These are phyloP conservation scores for Phoeniculus purpureus DNA, from an alignment of 2,797 vertebrate genomes.

Conservation along the genomic window DNA sequence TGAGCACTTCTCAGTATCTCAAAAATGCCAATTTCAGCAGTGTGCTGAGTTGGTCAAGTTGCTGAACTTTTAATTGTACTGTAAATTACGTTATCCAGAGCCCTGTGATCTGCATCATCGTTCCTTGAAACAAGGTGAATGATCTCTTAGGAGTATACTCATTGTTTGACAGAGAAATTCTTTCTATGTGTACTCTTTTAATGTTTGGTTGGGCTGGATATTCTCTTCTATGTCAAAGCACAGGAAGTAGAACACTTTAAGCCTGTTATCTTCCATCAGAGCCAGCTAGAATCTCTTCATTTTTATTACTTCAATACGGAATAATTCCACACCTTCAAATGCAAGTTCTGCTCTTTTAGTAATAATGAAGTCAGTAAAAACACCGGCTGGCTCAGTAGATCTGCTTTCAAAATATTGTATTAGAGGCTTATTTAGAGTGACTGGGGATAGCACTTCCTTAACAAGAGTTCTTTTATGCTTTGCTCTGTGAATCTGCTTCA, in stretches of 20 bases:
- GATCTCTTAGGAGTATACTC: background rate
- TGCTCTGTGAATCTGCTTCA: background rate
- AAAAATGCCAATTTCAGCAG: conserved; percentile 12
- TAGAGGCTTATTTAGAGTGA: background rate
- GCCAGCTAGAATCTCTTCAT: background rate
- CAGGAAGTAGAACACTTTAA: background rate
- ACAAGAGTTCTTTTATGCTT: background rate
- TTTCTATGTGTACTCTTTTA: background rate
- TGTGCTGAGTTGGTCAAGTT: background rate
- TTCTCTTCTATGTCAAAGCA: conserved; percentile 9
- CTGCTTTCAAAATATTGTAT: background rate
- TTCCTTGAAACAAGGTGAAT: background rate
- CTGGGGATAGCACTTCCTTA: background rate
- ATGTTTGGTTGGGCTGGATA: conserved; percentile 19
- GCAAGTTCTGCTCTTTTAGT: background rate
- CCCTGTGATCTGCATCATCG: background rate
- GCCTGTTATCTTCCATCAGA: background rate
- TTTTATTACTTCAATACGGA: conserved; percentile 4
- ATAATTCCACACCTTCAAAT: background rate
- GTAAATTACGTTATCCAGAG: conserved; percentile 17
- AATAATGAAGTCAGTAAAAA: background rate
- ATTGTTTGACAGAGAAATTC: conserved; percentile 21
- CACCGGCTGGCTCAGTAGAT: background rate
- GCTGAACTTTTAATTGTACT: conserved; percentile 32
- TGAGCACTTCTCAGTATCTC: conserved; percentile 9